phyloP scores from a whole-genome alignment of 2,888 invertebrate genomes.

The Lysandra bellargus region DNA sequence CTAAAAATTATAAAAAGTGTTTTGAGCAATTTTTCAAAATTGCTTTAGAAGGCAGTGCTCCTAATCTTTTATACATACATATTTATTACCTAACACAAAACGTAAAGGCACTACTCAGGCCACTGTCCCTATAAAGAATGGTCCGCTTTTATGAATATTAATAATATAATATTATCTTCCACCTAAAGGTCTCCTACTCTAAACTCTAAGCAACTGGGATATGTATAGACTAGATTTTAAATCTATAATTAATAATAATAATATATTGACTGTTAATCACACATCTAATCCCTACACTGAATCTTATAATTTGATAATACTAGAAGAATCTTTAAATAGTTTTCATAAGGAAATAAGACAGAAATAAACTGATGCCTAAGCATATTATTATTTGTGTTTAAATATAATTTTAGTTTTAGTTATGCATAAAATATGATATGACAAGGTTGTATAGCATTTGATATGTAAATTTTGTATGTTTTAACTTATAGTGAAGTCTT shows the following conservation, averaged over 20 bases:
- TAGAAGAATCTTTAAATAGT: background rate
- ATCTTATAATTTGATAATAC: background rate
- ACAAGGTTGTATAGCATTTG: constrained; percentile 14
- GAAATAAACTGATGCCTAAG: background rate
- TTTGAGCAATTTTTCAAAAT: constrained; percentile 27
- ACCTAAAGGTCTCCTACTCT: constrained; percentile 30
- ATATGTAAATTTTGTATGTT: constrained; percentile 6
- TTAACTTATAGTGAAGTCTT: background rate
- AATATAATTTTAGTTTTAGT: background rate
- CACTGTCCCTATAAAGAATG: constrained; percentile 67
- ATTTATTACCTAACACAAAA: constrained; percentile 39
- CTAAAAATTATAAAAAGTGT: background rate
- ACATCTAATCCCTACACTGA: background rate
- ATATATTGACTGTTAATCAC: constrained; percentile 16
- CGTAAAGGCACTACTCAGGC: constrained; percentile 77
- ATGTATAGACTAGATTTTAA: constrained; percentile 38
- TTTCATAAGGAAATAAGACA: background rate
- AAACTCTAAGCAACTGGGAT: constrained; percentile 29
- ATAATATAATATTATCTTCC: constrained; percentile 32
- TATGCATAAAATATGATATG: constrained; percentile 15
- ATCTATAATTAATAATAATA: constrained; percentile 15
- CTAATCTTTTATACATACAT: constrained; percentile 49
- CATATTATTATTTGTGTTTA: background rate
- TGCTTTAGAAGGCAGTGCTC: constrained; percentile 56
- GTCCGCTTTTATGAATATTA: constrained; percentile 56